Base-by-base conservation (phyloP, 2,888 invertebrate species). In the Macrophya annulata region DNA sequence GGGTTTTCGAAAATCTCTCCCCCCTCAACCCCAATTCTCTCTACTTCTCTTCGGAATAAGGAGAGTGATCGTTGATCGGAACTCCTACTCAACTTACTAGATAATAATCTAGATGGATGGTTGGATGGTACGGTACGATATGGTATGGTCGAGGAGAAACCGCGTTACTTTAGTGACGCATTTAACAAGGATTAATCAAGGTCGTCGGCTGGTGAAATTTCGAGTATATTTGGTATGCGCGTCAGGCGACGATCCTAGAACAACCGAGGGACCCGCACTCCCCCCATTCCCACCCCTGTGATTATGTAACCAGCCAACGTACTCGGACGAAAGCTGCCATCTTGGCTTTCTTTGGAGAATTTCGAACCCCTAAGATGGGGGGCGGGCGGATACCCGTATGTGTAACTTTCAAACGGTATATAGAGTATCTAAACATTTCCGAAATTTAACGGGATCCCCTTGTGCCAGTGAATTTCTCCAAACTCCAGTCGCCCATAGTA, bases 321-420 rank as follows among this genome's bases (percentile, higher is more conserved):
- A n/a, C 81, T 59, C 48, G 81, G 81, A 81, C 81, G 81, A 81
- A 81, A 81, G 81, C 81, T 81, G 81, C 81, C 81, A 81, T 81
- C 81, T 81, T 81, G 81, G 81, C 62, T 81, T 81, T 81, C 81
- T 81, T 59, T 81, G 40, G 37, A 81, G 81, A 81, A 81, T 81
- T 81, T 81, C 59, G 62, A 81, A 15, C 77, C 77, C 55, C 77
- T 4, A 74, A 43, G 45, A 45, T 21, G 37, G 77, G 12, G 31
- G 37, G 4, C n/a, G 31, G 17, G n/a, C 3, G 15, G 51, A 51
- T 10, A 17, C 81, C 81, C 62, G 81, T 59, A 81, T 81, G 81
- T 81, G 62, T 62, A 81, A 81, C 59, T 81, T 81, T 59, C 31
- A 31, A 77, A 4, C 15, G 8, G 31, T 51, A 51, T 31, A n/a